Evolutionary conservation across 2,888 invertebrate genomes (phyloP).

Genomic region (Monoplex corrugatus): DNA sequence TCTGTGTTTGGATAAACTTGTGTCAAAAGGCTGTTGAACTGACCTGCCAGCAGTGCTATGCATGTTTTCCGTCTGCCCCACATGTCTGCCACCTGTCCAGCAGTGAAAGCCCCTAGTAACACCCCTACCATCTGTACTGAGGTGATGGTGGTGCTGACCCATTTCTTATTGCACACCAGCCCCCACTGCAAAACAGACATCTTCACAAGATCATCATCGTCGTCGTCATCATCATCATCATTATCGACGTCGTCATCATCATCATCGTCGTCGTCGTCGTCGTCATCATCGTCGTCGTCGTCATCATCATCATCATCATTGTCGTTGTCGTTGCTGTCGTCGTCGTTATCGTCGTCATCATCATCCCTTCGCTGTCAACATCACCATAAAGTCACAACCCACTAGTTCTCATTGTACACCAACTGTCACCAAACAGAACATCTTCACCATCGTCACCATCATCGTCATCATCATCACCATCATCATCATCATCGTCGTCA

Average conservation of each 20-base stretch:
- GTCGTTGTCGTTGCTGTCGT: no score
- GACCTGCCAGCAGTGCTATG: conserved; percentile 8
- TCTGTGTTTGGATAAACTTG: no score
- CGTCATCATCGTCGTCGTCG: background rate
- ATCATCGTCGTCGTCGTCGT: background rate
- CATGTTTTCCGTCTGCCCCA: conserved; percentile 14
- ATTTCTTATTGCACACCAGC: conserved; percentile 29
- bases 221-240: background rate
- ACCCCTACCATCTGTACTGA: conserved; percentile 41
- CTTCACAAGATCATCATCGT: background rate
- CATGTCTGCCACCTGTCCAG: conserved; percentile 6
- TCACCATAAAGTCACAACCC: no score
- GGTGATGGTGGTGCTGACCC: conserved; percentile 31
- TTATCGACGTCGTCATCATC: background rate
- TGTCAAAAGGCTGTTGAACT: no score
- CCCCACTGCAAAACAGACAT: conserved; percentile 13
- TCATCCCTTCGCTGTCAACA: no score
- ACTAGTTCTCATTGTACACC: no score
- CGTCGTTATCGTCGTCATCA: no score
- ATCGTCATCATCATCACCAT: no score
- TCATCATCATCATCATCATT: background rate
- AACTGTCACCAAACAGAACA: no score
- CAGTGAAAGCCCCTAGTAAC: conserved; percentile 6
- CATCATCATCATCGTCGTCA: no score
- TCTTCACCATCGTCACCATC: no score